Conservation (phyloP, 2,888 invertebrate genomes). For the Prosapia bicincta region DNA sequence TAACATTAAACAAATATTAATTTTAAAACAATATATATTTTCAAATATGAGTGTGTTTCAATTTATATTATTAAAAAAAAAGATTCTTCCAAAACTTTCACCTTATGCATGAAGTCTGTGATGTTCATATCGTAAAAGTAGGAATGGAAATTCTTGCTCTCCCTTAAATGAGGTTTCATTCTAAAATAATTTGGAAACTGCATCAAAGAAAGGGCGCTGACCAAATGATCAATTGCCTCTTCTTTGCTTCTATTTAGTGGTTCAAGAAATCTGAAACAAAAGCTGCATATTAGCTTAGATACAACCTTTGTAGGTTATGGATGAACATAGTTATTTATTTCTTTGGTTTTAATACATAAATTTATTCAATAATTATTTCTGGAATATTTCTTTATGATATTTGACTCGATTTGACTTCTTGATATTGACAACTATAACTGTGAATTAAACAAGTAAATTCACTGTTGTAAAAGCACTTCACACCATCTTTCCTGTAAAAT, state of each 20-base stretch:
- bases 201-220: conserved; percentile 36
- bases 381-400: no score
- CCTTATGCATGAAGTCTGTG: conserved; percentile 38
- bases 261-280: conserved; percentile 14
- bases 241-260: background rate
- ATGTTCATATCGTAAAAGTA: conserved; percentile 34
- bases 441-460: no score
- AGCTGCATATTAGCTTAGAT: no score
- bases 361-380: no score
- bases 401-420: no score
- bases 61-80: background rate
- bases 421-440: no score
- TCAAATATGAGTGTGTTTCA: background rate
- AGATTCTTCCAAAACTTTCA: conserved; percentile 11
- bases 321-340: no score
- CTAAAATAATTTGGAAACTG: conserved; percentile 37
- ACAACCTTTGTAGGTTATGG: no score
- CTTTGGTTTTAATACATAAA: no score
- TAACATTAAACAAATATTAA: no score
- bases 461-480: no score
- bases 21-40: background rate
- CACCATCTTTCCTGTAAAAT: no score
- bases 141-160: conserved; percentile 25
- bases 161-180: conserved; percentile 33
- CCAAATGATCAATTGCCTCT: conserved; percentile 12